Evolutionary conservation across 2,888 invertebrate species (phyloP).

Genomic region (Ligdia adustata): DNA sequence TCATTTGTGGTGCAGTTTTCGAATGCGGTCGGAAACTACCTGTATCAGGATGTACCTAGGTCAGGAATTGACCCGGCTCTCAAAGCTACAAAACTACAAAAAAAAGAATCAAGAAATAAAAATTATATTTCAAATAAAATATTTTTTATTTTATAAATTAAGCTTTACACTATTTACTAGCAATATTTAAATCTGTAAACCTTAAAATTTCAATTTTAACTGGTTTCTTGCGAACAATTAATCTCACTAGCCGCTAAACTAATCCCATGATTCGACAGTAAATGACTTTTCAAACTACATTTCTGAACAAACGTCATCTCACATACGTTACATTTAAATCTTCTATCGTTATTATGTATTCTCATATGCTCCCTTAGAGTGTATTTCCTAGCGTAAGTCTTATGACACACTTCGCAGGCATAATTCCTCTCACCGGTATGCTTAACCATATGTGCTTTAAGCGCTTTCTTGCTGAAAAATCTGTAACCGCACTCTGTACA

Average conservation of each 20-base stretch:
- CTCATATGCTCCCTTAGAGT: constrained; percentile 70
- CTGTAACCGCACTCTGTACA: constrained; percentile 78
- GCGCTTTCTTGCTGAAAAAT: constrained; percentile 80
- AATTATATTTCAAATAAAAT: no score
- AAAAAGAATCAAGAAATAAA: no score
- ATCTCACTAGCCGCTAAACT: constrained; percentile 21
- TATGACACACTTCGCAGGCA: constrained; percentile 62
- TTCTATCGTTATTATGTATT: constrained; percentile 70
- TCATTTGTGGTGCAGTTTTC: no score
- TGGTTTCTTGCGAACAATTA: neutral
- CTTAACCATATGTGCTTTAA: constrained; percentile 79
- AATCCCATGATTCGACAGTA: constrained; percentile 68
- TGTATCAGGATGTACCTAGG: no score
- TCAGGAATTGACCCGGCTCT: no score
- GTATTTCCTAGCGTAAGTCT: constrained; percentile 69
- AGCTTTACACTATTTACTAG: no score
- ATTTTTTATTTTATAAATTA: no score
- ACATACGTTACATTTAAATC: constrained; percentile 67
- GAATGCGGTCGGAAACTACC: no score
- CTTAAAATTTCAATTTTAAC: neutral
- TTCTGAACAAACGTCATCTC: constrained; percentile 67
- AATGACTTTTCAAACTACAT: constrained; percentile 69
- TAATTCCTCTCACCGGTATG: constrained; percentile 71
- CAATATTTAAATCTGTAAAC: no score
- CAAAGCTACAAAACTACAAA: no score